These are phyloP conservation scores for Aplysina aerophoba DNA, from an alignment of 37 sponge, comb jelly and placozoan species.

Conservation along the genomic window DNA sequence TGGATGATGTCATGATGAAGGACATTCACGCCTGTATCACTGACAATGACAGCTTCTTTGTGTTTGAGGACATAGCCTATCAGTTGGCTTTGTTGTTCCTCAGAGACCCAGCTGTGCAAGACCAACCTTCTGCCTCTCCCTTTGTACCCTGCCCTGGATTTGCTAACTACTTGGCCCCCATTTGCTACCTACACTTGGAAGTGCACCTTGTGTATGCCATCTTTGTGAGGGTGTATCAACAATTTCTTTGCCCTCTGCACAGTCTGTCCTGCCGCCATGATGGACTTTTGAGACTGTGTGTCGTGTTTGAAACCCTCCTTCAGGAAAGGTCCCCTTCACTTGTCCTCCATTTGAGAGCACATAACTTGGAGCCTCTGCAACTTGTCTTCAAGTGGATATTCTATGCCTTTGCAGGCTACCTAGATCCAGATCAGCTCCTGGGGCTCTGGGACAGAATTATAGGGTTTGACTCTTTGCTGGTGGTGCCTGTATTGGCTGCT, in stretches of 20 bases:
- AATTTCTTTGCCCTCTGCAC: conserved; percentile 68
- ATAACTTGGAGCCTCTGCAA: conserved; percentile 66
- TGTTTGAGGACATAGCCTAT: conserved; percentile 83
- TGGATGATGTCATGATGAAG: conserved; percentile 65
- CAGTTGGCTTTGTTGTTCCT: conserved; percentile 42
- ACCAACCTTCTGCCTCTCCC: not conserved
- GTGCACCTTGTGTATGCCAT: conserved; percentile 48
- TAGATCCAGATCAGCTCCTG: conserved; percentile 73
- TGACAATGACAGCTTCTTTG: conserved; percentile 89
- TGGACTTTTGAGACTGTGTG: conserved; percentile 65
- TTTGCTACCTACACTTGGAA: conserved; percentile 52
- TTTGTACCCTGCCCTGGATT: conserved; percentile 65
- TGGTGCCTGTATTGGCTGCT: conserved; percentile 77
- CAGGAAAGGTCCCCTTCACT: conserved; percentile 70
- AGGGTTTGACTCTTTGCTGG: conserved; percentile 70
- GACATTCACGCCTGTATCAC: conserved; percentile 25
- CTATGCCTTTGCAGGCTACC: conserved; percentile 83
- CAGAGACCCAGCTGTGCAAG: not conserved
- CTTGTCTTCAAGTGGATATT: conserved; percentile 84
- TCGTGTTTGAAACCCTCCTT: conserved; percentile 77
- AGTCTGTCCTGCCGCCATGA: conserved; percentile 53
- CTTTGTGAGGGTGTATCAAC: conserved; percentile 48
- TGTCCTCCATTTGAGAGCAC: conserved; percentile 60
- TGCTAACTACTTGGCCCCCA: conserved; percentile 45
- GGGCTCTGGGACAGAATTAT: conserved; percentile 89